Evolutionary conservation across 2,113 vertebrate genomes (phyloP).

Genomic region (Pseudorectes ferrugineus): DNA sequence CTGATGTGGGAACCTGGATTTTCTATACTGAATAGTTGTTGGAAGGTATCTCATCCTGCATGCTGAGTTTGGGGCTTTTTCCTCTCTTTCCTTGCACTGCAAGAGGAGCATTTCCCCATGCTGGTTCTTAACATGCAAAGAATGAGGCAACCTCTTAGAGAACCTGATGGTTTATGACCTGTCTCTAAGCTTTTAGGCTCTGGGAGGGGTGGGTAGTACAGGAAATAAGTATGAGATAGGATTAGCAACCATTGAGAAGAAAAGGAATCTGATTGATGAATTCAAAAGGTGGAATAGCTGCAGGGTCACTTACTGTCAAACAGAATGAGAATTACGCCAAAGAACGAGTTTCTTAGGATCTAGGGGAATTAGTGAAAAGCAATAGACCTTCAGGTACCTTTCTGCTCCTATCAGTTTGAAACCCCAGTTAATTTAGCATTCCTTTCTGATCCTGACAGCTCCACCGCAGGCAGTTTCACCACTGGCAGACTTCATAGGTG

Average conservation of each 20-base stretch:
- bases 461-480: background rate
- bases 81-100: background rate
- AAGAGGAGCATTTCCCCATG: background rate
- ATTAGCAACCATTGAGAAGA: background rate
- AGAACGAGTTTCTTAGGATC: conserved; percentile 11
- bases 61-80: background rate
- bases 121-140: background rate
- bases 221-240: background rate
- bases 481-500: background rate
- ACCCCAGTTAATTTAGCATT: background rate
- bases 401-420: conserved; percentile 6
- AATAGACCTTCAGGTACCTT: conserved; percentile 25
- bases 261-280: background rate
- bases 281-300: conserved; percentile 13
- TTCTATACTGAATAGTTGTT: background rate
- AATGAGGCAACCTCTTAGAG: background rate
- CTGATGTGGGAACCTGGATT: background rate
- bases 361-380: background rate
- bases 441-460: conserved; percentile 3
- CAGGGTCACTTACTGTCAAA: conserved; percentile 20
- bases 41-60: background rate
- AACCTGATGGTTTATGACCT: background rate
- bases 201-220: background rate
- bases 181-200: background rate
- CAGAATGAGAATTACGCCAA: conserved; percentile 8